Conservation (phyloP, 2,113 vertebrate genomes). For the Carollia perspicillata region DNA sequence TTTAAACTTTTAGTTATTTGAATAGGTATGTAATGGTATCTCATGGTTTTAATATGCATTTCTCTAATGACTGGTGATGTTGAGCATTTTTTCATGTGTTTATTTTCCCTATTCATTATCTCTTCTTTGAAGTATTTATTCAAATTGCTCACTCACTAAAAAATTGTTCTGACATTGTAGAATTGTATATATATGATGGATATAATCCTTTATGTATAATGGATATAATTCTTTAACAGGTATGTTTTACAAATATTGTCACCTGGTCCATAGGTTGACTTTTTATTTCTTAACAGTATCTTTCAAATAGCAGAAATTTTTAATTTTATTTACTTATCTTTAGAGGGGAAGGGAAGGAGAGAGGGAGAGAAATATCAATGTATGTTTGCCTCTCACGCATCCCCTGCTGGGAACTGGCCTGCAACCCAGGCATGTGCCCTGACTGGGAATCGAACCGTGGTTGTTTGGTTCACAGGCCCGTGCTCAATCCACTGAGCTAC, state of each 20-base stretch:
- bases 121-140: neutral
- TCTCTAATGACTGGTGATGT: neutral
- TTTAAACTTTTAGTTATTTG: neutral
- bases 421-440: too few species aligned
- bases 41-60: neutral
- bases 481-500: too few species aligned
- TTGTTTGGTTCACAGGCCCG: too few species aligned
- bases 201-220: neutral
- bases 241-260: neutral
- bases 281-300: neutral
- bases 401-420: too few species aligned
- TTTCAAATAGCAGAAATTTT: neutral
- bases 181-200: neutral
- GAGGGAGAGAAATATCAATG: too few species aligned
- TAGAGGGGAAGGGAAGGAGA: too few species aligned
- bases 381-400: too few species aligned
- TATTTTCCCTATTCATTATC: neutral
- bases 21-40: neutral
- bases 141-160: neutral
- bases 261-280: neutral
- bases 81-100: neutral
- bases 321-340: too few species aligned
- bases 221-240: neutral
- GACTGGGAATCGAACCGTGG: too few species aligned
- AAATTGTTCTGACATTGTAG: neutral